phyloP scores from a whole-genome alignment of 1,140 invertebrate species.

The Leptopilina clavipes region DNA sequence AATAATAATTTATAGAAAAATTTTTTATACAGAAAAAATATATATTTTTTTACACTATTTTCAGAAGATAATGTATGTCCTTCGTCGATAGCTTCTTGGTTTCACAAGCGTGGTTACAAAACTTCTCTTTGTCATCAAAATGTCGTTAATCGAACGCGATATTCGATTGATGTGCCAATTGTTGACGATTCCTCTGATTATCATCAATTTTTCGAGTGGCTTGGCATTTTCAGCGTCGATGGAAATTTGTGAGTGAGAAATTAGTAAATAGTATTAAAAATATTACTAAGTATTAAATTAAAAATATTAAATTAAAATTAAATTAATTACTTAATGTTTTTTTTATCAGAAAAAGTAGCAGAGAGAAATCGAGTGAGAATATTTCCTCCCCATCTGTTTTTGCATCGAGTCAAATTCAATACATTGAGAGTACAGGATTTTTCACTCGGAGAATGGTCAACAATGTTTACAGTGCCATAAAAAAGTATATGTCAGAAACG shows the following conservation, averaged over 20 bases:
- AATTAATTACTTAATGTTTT: not conserved
- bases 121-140: slow-evolving; percentile 72
- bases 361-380: slow-evolving; percentile 46
- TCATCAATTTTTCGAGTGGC: slow-evolving; percentile 76
- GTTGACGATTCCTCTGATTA: slow-evolving; percentile 55
- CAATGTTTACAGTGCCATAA: slow-evolving; percentile 66
- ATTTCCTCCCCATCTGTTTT: slow-evolving; percentile 60
- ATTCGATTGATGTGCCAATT: slow-evolving; percentile 68
- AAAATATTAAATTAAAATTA: too few species aligned
- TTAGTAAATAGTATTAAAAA: too few species aligned
- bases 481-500: slow-evolving; percentile 54
- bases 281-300: too few species aligned
- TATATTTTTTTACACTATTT: not conserved
- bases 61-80: slow-evolving; percentile 75
- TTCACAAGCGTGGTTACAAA: slow-evolving; percentile 69
- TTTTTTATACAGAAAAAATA: too few species aligned
- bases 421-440: slow-evolving; percentile 75
- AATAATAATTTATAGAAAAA: too few species aligned
- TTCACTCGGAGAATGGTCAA: slow-evolving; percentile 69
- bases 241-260: slow-evolving; percentile 67
- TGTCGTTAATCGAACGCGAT: slow-evolving; percentile 58
- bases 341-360: slow-evolving; percentile 38
- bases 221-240: slow-evolving; percentile 73
- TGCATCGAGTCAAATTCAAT: slow-evolving; percentile 63
- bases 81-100: slow-evolving; percentile 78